Evolutionary conservation across 2,797 vertebrate species (phyloP).

Genomic region (Kryptolebias ocellatus): DNA sequence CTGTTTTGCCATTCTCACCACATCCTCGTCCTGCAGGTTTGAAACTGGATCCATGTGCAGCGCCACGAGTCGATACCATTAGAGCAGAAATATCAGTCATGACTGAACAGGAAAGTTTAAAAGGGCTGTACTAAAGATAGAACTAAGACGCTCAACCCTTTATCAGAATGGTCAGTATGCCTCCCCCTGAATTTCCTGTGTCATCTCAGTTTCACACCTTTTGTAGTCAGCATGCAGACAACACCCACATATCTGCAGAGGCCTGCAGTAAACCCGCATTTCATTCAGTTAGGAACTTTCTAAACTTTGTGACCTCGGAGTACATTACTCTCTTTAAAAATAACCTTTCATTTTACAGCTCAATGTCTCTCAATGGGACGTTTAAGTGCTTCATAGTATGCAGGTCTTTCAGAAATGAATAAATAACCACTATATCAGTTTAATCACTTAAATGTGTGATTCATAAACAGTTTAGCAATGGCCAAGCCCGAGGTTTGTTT

Average conservation of each 20-base stretch:
- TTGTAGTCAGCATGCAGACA: not conserved
- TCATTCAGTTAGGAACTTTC: constrained; percentile 24
- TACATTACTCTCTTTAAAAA: constrained; percentile 6
- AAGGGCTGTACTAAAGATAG: not conserved
- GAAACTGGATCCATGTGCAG: constrained; percentile 39
- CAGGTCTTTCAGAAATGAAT: no score
- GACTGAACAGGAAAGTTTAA: not conserved
- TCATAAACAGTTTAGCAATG: no score
- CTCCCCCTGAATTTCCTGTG: constrained; percentile 51
- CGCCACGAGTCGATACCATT: not conserved
- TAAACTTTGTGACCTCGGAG: not conserved
- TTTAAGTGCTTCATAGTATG: no score
- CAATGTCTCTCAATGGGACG: no score
- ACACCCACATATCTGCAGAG: constrained; percentile 43
- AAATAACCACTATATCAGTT: no score
- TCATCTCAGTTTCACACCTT: constrained; percentile 52
- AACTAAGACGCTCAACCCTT: constrained; percentile 5
- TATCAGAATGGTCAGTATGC: constrained; percentile 25
- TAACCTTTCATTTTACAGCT: not conserved
- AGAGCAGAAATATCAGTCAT: not conserved
- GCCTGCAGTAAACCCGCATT: constrained; percentile 6
- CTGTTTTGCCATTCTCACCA: constrained; percentile 59
- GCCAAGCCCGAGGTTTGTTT: no score
- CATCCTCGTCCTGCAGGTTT: constrained; percentile 63
- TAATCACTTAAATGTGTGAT: no score